Conservation (phyloP, 2,113 vertebrate genomes). For the Paralichthys olivaceus region DNA sequence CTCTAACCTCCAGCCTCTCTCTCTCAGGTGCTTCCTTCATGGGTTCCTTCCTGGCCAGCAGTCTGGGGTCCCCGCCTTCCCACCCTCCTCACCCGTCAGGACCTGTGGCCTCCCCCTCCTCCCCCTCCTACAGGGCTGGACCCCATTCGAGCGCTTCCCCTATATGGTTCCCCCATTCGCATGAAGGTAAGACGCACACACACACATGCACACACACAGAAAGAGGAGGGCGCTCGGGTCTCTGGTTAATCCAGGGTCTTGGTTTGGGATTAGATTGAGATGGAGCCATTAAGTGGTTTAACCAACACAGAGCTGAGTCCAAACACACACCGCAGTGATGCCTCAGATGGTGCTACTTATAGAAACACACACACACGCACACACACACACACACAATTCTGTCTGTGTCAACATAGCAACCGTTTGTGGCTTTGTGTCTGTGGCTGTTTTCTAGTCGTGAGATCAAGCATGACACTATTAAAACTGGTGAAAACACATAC, state of each 20-base stretch:
- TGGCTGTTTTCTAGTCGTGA: slow-evolving; percentile 48
- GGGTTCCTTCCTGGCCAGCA: slow-evolving; percentile 95
- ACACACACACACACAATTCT: slow-evolving; percentile 1
- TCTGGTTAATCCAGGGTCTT: slow-evolving; percentile 75
- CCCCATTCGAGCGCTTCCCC: slow-evolving; percentile 92
- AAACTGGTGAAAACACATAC: slow-evolving; percentile 4
- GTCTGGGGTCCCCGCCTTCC: slow-evolving; percentile 89
- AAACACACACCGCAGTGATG: slow-evolving; percentile 62
- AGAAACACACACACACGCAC: neutral
- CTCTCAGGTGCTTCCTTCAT: slow-evolving; percentile 91
- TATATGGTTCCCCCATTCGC: slow-evolving; percentile 98
- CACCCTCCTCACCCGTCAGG: slow-evolving; percentile 86
- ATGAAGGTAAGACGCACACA: slow-evolving; percentile 88
- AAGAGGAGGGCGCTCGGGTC: slow-evolving; percentile 48
- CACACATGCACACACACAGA: slow-evolving; percentile 11
- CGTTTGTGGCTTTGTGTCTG: slow-evolving; percentile 56
- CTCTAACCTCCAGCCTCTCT: slow-evolving; percentile 43
- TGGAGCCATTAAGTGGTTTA: slow-evolving; percentile 79
- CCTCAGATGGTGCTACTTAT: slow-evolving; percentile 60
- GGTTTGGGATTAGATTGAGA: slow-evolving; percentile 77
- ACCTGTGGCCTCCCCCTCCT: slow-evolving; percentile 88
- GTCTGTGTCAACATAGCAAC: slow-evolving; percentile 26
- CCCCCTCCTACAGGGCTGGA: slow-evolving; percentile 88
- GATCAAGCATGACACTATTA: slow-evolving; percentile 5
- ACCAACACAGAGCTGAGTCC: slow-evolving; percentile 67